Base-by-base conservation (phyloP, 1,140 invertebrate species). In the Anastrepha obliqua region DNA sequence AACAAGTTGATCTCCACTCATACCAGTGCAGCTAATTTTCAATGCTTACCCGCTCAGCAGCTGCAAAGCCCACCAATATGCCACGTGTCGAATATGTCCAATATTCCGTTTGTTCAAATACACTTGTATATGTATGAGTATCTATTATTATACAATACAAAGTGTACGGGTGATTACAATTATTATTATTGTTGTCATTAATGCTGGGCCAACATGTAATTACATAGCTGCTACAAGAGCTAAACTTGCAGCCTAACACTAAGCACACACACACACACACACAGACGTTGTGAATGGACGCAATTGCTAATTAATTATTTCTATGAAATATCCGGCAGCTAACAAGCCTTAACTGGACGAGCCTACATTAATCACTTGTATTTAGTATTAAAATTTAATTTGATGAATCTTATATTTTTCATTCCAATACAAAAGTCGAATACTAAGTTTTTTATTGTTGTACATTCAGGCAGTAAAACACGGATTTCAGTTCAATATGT, bases 131-230 rank as follows among this genome's bases (percentile, higher is more conserved):
- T 29, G 29, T 29, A 29, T 29, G 29, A 29, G 29, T 29, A 29
- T 29, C 29, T 55, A 55, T 55, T 55, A 55, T 55, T 55, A 55
- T 55, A 55, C 11, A 55, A 42, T 29, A 81, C n/a, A 74, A 74
- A 74, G 15, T 74, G 6, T 3, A 51, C 6, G 15, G 9, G 39
- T n/a, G 44, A 81, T 81, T 29, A 81, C 47, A 81, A 55, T 81
- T 81, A 81, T 81, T 55, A 55, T 51, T 8, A 81, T 81, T 81
- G 74, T 81, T 55, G 74, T 58, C 74, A 55, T 55, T 81, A 81
- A 81, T 81, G 15, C 11, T 55, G 20, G 44, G 74, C 29, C 47
- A 81, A 55, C 74, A 55, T 81, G 47, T 81, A 81, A 81, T 81
- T 81, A 55, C 74, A 81, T 81, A 13, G 67, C 17, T 58, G 47